Evolutionary conservation across 2,888 invertebrate genomes (phyloP).

Genomic region (Nysson spinosus): DNA sequence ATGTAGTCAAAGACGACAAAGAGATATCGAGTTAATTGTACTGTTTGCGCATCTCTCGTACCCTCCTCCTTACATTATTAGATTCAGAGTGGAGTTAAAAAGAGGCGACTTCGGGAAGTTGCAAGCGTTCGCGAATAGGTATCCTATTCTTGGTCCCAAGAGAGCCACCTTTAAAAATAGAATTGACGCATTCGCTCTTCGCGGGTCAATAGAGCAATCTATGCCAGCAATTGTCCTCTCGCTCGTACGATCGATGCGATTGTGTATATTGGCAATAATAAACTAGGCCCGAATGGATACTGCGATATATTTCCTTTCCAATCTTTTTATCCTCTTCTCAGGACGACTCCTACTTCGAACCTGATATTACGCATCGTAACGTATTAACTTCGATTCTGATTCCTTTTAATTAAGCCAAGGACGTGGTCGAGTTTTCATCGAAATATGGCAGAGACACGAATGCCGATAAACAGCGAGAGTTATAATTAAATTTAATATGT

Average conservation of each 20-base stretch:
- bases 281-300: neutral
- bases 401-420: too few species aligned
- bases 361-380: too few species aligned
- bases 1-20: too few species aligned
- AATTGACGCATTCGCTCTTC: slow-evolving; percentile 56
- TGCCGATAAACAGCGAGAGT: neutral
- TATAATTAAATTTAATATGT: slow-evolving; percentile 4
- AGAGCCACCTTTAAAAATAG: slow-evolving; percentile 59
- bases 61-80: too few species aligned
- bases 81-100: too few species aligned
- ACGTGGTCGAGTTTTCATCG: too few species aligned
- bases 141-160: slow-evolving; percentile 25
- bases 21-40: too few species aligned
- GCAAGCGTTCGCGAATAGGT: slow-evolving; percentile 17
- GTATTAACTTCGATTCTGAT: too few species aligned
- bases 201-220: slow-evolving; percentile 58
- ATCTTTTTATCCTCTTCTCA: too few species aligned
- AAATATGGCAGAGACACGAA: too few species aligned
- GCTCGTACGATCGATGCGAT: slow-evolving; percentile 31
- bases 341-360: too few species aligned
- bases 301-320: neutral
- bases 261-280: neutral
- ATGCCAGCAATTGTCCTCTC: slow-evolving; percentile 60
- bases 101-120: slow-evolving; percentile 4
- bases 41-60: too few species aligned